phyloP scores from a whole-genome alignment of 2,797 vertebrate genomes.

The Glossophaga mutica region DNA sequence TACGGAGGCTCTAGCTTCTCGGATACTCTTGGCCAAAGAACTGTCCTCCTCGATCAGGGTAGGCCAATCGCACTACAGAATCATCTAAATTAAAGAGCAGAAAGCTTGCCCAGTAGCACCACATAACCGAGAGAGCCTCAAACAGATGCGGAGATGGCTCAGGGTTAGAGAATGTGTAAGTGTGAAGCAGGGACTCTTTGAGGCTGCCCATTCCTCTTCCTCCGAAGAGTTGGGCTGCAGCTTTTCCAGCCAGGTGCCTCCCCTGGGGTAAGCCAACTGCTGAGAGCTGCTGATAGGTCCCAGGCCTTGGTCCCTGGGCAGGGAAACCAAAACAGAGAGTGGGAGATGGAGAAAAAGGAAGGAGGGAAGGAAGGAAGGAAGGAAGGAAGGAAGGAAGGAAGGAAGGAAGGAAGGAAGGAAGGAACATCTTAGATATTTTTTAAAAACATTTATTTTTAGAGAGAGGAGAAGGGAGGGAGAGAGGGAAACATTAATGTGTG shows the following conservation, averaged over 20 bases:
- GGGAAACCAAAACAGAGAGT: not conserved
- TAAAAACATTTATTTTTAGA: too few species aligned
- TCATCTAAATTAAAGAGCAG: not conserved
- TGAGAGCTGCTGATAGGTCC: not conserved
- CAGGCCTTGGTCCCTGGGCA: not conserved
- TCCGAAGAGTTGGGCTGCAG: not conserved
- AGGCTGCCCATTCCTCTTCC: not conserved
- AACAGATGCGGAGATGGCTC: not conserved
- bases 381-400: too few species aligned
- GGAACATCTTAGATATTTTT: too few species aligned
- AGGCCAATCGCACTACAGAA: not conserved
- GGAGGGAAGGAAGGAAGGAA: too few species aligned
- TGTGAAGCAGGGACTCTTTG: not conserved
- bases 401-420: too few species aligned
- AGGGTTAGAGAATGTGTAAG: not conserved
- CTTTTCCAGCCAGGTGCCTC: not conserved
- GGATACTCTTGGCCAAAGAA: not conserved
- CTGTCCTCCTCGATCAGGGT: fast-evolving
- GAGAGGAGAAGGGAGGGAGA: too few species aligned
- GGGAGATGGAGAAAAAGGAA: not conserved
- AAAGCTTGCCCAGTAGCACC: not conserved
- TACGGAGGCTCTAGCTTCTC: not conserved
- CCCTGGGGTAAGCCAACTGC: not conserved
- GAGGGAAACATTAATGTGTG: too few species aligned
- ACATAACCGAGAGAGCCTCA: not conserved